Base-by-base conservation (phyloP, 1,140 invertebrate genomes). In the Musca domestica region DNA sequence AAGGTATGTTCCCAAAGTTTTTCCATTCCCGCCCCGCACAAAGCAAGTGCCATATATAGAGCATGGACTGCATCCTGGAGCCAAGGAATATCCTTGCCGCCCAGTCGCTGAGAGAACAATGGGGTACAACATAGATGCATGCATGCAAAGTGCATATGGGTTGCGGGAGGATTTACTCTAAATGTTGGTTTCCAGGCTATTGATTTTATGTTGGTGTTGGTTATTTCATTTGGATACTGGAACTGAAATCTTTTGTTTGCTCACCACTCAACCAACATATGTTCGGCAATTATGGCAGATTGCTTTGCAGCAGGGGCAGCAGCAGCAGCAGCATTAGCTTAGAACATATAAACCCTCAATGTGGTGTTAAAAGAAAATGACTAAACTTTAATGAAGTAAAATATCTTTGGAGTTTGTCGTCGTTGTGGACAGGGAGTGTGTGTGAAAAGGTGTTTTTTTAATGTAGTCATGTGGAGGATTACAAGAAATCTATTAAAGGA, bases 281-380 rank as follows among this genome's bases (percentile, higher is more conserved):
- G 20, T 22, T 51, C 0, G 5, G 20, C 7, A 51, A 51, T 51
- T 51, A 19, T 22, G 48, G n/a, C n/a, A 17, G 19, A 10, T 14
- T 51, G 2, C 12, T 51, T 15, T 49, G 15, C 47, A 49, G 5
- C 2, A 6, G 5, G 15, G 1, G 1, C 15, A 15, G 5, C 17
- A 49, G 17, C 48, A 19, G 0, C 17, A 51, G 17, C 5, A 14
- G 47, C 47, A 51, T 12, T 51, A 5, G 20, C 20, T 46, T 46
- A 46, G 1, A 51, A 22, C 48, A 14, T 58, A 27, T 30, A 34
- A n/a, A 61, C 2, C 17, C 34, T 61, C 56, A 61, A 61, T 61
- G 56, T 61, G 27, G 56, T 30, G 34, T 61, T 61, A 41, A 61
- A 61, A 41, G 34, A 20, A 61, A 61, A 61, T 34, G 56, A 34